Evolutionary conservation across 2,888 invertebrate species (phyloP).

Genomic region (Leuctra nigra): DNA sequence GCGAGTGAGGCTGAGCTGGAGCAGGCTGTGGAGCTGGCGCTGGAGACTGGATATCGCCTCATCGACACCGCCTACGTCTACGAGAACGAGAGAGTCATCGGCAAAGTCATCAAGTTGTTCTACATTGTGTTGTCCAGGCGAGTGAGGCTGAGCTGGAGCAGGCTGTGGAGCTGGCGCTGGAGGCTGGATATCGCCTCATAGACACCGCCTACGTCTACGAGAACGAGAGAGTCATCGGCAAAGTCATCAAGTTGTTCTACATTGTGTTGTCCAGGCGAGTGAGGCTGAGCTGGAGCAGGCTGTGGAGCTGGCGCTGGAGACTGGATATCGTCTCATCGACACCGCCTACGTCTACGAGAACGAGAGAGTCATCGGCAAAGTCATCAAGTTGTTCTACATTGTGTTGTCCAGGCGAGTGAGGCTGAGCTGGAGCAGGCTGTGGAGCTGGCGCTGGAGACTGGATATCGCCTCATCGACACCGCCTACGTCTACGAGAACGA

Average conservation of each 20-base stretch:
- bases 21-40: constrained; percentile 57
- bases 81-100: constrained; percentile 68
- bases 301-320: constrained; percentile 60
- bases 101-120: no score
- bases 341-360: constrained; percentile 72
- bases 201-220: constrained; percentile 73
- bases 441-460: constrained; percentile 61
- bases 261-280: constrained; percentile 41
- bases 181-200: constrained; percentile 75
- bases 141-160: constrained; percentile 51
- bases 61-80: constrained; percentile 77
- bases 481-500: constrained; percentile 75
- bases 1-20: constrained; percentile 50
- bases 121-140: no score
- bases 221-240: constrained; percentile 70
- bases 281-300: constrained; percentile 57
- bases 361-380: constrained; percentile 63
- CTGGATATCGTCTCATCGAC: constrained; percentile 79
- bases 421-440: constrained; percentile 61
- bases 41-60: constrained; percentile 73
- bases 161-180: constrained; percentile 62
- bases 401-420: constrained; percentile 33
- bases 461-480: constrained; percentile 79
- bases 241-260: constrained; percentile 64
- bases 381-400: neutral